A percentile compares a stretch with the other conserved stretches of the same genome.
phyloP scores from a whole-genome alignment of 2,113 vertebrate species.

The Geothlypis trichas region DNA sequence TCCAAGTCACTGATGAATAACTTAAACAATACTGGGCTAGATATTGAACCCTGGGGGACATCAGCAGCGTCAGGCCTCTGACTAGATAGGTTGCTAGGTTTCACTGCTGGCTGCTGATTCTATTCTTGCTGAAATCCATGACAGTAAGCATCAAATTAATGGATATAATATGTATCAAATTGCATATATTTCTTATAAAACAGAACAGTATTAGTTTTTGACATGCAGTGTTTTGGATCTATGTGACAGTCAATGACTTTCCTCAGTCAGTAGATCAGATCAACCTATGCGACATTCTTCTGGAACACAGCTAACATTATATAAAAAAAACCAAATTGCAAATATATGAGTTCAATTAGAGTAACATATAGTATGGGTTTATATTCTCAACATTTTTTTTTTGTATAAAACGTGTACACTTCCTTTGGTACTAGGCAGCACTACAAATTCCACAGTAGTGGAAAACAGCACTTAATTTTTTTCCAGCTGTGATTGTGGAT shows the following conservation, averaged over 20 bases:
- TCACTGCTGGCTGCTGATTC: not conserved
- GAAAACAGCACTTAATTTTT: not conserved
- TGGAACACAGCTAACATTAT: not conserved
- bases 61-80: not conserved
- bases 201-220: not conserved
- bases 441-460: not conserved
- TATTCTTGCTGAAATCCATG: not conserved
- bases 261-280: not conserved
- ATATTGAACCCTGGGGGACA: not conserved
- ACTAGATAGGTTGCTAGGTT: not conserved
- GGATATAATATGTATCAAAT: not conserved
- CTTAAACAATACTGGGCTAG: not conserved
- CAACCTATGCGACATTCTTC: fast-evolving
- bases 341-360: not conserved
- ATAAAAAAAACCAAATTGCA: not conserved
- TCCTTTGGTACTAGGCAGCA: not conserved
- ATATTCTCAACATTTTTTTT: not conserved
- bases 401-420: not conserved
- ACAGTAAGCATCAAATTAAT: not conserved
- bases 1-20: not conserved
- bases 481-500: not conserved
- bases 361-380: fast-evolving
- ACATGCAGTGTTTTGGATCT: not conserved
- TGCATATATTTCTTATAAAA: not conserved
- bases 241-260: not conserved